Base-by-base conservation (phyloP, 2,888 invertebrate species). In the Ormyrus thymus region DNA sequence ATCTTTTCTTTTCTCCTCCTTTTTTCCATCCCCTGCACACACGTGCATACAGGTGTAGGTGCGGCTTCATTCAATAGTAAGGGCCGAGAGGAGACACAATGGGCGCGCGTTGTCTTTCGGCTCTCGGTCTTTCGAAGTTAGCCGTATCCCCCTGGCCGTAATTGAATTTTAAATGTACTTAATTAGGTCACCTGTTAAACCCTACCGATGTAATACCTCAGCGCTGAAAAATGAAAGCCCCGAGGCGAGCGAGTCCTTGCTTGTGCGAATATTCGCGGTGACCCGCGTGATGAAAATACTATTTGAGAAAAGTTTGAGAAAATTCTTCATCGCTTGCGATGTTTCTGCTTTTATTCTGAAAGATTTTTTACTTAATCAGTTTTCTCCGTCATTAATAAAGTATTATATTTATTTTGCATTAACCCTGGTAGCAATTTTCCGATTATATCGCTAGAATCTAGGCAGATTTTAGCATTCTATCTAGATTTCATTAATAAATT, bases 161-260 rank as follows among this genome's bases (percentile, higher is more conserved):
- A 88, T 88, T 88, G 86, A 88, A 88, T 88, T 88, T 85, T 86
- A 87, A 87, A 88, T 88, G 85, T 76, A 83, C 76, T 83, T 86
- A 87, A 88, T 88, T 87, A 84, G 86, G 87, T 86, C 86, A 85
- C 81, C 80, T 65, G 81, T 83, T 82, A 83, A 84, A 72, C 74
- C 70, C 78, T 43, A 70, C 79, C 81, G 69, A 82, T 81, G 83
- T 83, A 81, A 83, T 76, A 79, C 29, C 78, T 58, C 71, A 82
- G 29, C 59, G 15, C 51, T 65, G 62, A 78, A 81, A 79, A 70
- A 66, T 76, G 62, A 58, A 72, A 69, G 51, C 43, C 9, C 45
- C 45, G n/a, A 15, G 13, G 45, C 71, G 13, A 61, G 58, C 11
- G 7, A 13, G 9, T 43, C n/a, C 43, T 29, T n/a, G 51, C 5